Evolutionary conservation across 2,113 vertebrate species (phyloP).

Genomic region (Calyptomena viridis): DNA sequence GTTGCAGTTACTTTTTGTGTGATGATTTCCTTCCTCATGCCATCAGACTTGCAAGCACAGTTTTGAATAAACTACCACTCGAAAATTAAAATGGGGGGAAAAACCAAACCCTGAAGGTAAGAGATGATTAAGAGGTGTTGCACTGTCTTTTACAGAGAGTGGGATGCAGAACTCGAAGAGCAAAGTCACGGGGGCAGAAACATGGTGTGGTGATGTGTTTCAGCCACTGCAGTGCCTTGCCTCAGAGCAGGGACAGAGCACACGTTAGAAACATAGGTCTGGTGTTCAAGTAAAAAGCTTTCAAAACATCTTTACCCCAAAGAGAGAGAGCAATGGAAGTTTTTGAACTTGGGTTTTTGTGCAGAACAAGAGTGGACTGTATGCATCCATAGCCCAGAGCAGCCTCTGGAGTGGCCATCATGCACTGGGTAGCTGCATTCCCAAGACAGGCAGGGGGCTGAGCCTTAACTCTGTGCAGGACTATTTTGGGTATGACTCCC

Average conservation of each 20-base stretch:
- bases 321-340: background rate
- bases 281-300: background rate
- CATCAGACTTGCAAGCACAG: background rate
- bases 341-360: background rate
- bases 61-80: background rate
- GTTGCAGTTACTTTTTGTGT: background rate
- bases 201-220: fast-evolving
- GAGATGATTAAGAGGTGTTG: background rate
- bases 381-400: fast-evolving
- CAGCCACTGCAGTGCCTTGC: background rate
- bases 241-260: background rate
- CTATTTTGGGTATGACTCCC: background rate
- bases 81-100: background rate
- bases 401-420: background rate
- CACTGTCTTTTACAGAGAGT: background rate
- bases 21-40: background rate
- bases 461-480: background rate
- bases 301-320: background rate
- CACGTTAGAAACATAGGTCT: background rate
- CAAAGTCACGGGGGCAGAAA: background rate
- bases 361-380: background rate
- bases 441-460: background rate
- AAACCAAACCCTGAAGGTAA: background rate
- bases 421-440: background rate
- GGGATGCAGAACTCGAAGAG: background rate